A percentile compares a stretch with the other conserved stretches of the same genome.
These are phyloP conservation scores for Meriones psammophilus DNA, from an alignment of 2,797 vertebrate species.

Conservation along the genomic window DNA sequence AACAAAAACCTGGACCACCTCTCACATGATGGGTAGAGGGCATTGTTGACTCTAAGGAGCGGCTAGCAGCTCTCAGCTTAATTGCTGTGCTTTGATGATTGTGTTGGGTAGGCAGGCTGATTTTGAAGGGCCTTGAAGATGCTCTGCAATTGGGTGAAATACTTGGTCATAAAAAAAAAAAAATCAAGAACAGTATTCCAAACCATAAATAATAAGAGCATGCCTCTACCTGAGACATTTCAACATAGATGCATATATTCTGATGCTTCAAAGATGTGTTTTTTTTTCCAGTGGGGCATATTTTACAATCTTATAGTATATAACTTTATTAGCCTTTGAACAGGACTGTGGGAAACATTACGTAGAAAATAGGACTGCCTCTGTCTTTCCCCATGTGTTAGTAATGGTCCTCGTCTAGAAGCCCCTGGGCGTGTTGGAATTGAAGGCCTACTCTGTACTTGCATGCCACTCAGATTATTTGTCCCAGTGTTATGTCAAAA, in stretches of 20 bases:
- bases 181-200: constrained; percentile 62
- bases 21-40: not conserved
- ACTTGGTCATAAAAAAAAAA: constrained; percentile 51
- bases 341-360: not conserved
- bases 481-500: not conserved
- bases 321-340: constrained; percentile 39
- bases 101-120: constrained; percentile 8
- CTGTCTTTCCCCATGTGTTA: not conserved
- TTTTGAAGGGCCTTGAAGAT: constrained; percentile 72
- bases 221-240: not conserved
- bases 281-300: constrained; percentile 34
- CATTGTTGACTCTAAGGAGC: constrained; percentile 40
- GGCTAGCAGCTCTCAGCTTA: constrained; percentile 23
- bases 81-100: constrained; percentile 33
- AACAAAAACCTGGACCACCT: constrained; percentile 1
- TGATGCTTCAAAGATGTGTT: constrained; percentile 19
- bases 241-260: constrained; percentile 43
- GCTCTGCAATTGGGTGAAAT: constrained; percentile 49
- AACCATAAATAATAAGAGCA: constrained; percentile 60
- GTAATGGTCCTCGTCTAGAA: not conserved
- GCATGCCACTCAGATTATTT: not conserved
- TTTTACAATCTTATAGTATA: not conserved
- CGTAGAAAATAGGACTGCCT: constrained; percentile 34
- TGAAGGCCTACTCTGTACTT: not conserved
- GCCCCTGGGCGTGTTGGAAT: not conserved